phyloP scores from a whole-genome alignment of 2,797 vertebrate genomes.

The Argentina silus region DNA sequence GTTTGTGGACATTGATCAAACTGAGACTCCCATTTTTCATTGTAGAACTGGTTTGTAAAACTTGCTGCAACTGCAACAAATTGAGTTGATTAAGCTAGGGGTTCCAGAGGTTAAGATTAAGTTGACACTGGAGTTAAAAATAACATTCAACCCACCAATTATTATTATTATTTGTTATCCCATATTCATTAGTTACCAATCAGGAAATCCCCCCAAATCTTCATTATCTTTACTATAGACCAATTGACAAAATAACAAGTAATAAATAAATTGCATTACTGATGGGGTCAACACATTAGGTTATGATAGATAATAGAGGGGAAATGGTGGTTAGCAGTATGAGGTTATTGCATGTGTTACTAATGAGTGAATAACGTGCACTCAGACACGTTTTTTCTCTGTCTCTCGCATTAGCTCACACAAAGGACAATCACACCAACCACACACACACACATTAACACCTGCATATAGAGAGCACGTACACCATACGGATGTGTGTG shows the following conservation, averaged over 20 bases:
- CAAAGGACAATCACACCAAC: neutral
- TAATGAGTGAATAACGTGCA: neutral
- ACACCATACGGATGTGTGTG: neutral
- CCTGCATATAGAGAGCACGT: no score
- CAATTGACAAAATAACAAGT: neutral
- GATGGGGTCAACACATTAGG: slow-evolving; percentile 1
- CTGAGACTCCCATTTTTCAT: neutral
- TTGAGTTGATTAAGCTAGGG: neutral
- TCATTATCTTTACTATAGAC: neutral
- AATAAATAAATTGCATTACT: neutral
- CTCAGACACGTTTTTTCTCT: neutral
- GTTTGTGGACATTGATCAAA: neutral
- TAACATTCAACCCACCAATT: neutral
- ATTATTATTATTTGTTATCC: neutral
- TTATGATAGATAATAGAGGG: neutral
- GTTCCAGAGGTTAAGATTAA: neutral
- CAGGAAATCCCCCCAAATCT: slow-evolving; percentile 1
- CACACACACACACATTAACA: neutral
- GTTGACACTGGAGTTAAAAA: neutral
- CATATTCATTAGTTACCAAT: neutral
- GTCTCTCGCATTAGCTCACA: neutral
- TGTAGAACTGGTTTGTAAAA: slow-evolving; percentile 1
- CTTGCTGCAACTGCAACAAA: neutral
- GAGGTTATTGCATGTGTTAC: neutral
- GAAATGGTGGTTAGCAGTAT: neutral